Evolutionary conservation across 1,140 invertebrate species (phyloP).

Genomic region (Drosophila bipectinata): DNA sequence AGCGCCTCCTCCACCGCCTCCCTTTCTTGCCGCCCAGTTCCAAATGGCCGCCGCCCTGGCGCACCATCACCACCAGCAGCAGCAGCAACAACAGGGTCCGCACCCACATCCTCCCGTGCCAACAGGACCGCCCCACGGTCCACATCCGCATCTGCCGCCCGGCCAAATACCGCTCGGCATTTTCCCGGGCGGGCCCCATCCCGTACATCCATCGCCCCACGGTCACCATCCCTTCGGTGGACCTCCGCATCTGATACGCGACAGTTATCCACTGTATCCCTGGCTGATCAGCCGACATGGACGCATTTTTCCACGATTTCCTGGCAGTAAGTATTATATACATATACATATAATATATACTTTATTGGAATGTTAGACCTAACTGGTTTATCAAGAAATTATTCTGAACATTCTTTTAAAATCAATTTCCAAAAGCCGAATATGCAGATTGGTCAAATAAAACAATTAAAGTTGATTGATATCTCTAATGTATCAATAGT

Average conservation of each 20-base stretch:
- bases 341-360: no score
- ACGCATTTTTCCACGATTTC: conserved; percentile 94
- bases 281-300: conserved; percentile 95
- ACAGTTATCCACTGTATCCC: conserved; percentile 94
- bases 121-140: conserved; percentile 73
- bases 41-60: conserved; percentile 88
- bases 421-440: conserved; percentile 8
- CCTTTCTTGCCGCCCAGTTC: conserved; percentile 88
- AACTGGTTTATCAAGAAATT: not conserved
- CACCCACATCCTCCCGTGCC: conserved; percentile 69
- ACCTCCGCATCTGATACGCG: conserved; percentile 87
- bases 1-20: conserved; percentile 85
- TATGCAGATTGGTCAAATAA: conserved; percentile 6
- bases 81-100: conserved; percentile 80
- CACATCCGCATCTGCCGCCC: conserved; percentile 85
- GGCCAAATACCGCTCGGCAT: conserved; percentile 82
- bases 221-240: conserved; percentile 86
- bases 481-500: not conserved
- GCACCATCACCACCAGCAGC: conserved; percentile 80
- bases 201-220: conserved; percentile 83
- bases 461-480: conserved; percentile 7
- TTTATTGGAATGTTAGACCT: not conserved
- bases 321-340: conserved; percentile 89
- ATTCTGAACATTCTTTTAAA: not conserved
- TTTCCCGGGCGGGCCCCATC: conserved; percentile 78